Conservation (phyloP, 2,888 invertebrate species). For the Lasioglossum figueresi region DNA sequence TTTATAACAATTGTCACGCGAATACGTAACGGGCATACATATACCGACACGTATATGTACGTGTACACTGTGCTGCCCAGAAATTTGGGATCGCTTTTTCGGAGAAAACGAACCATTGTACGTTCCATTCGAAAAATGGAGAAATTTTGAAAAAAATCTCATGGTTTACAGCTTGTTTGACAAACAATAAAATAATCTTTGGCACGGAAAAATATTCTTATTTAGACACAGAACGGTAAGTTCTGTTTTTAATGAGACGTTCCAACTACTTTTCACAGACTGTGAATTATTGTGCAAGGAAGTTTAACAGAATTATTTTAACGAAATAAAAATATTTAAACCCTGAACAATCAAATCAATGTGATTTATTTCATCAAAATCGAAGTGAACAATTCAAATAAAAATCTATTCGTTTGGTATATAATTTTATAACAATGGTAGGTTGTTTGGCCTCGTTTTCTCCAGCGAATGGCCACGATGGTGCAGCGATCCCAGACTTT, state of each 20-base stretch:
- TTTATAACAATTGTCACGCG: constrained; percentile 32
- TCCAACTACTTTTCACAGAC: not conserved
- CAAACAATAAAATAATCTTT: not conserved
- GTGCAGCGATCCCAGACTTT: constrained; percentile 5
- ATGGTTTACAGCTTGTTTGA: not conserved
- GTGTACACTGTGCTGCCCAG: not conserved
- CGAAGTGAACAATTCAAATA: not conserved
- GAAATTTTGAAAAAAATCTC: not conserved
- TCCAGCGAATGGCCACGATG: too few relatives aligned
- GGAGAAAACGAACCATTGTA: not conserved
- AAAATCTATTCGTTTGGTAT: not conserved
- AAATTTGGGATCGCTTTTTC: constrained; percentile 5
- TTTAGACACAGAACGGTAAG: not conserved
- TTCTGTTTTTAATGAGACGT: not conserved
- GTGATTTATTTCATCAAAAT: not conserved
- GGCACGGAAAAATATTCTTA: not conserved
- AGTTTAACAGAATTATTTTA: not conserved
- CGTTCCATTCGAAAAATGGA: not conserved
- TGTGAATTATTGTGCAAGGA: not conserved
- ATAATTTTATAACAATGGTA: not conserved
- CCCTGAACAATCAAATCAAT: not conserved
- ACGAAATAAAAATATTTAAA: not conserved
- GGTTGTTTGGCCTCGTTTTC: not conserved
- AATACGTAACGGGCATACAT: constrained; percentile 11
- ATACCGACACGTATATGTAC: constrained; percentile 18